A percentile compares a stretch with the other conserved stretches of the same genome.
These are phyloP conservation scores for Aptenodytes forsteri DNA, from an alignment of 2,113 vertebrate genomes.

Conservation along the genomic window DNA sequence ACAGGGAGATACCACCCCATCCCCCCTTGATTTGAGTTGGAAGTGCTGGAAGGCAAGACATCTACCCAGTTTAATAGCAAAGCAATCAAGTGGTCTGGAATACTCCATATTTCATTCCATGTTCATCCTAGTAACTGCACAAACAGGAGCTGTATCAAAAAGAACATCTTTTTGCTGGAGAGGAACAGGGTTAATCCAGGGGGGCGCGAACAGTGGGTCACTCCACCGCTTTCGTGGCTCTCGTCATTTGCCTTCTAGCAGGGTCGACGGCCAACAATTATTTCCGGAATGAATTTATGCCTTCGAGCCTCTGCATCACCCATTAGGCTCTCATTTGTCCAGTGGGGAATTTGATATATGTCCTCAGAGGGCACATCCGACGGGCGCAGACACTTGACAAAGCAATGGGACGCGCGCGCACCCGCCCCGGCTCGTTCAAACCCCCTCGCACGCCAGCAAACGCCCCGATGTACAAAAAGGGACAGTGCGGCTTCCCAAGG, in stretches of 20 bases:
- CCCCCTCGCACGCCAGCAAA: neutral
- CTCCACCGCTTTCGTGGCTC: neutral
- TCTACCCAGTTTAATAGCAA: neutral
- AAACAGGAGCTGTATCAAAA: neutral
- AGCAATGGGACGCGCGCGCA: neutral
- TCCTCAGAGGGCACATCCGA: neutral
- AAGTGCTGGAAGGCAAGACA: neutral
- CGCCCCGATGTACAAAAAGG: neutral
- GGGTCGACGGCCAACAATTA: fast-evolving
- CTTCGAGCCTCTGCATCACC: neutral
- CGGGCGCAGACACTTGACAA: neutral
- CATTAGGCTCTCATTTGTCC: neutral
- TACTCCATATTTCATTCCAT: fast-evolving
- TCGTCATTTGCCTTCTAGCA: neutral
- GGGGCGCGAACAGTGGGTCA: neutral
- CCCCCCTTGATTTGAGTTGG: neutral
- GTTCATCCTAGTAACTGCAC: neutral
- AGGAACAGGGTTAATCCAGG: neutral
- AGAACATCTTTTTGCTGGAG: neutral
- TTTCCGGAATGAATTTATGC: neutral
- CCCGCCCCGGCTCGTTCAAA: neutral
- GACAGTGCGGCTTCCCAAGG: conserved; percentile 13
- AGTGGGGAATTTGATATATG: neutral
- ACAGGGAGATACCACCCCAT: neutral
- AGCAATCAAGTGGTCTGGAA: fast-evolving